Conservation (phyloP, 2,797 vertebrate species). For the Anas acuta region DNA sequence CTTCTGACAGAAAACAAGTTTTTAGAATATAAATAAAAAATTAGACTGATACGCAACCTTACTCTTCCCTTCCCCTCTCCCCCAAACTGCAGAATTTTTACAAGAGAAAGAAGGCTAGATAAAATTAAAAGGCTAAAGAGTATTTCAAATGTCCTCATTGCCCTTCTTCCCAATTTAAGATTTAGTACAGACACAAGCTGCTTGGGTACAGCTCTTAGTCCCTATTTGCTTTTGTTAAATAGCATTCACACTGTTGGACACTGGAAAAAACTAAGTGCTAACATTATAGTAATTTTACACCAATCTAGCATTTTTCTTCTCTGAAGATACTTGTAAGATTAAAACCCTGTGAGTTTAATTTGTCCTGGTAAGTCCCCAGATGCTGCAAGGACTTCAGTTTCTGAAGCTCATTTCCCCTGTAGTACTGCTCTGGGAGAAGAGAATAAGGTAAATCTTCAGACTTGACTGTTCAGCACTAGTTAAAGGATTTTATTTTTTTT, state of each 20-base stretch:
- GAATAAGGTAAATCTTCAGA: constrained; percentile 17
- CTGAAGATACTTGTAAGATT: neutral
- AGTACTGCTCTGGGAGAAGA: neutral
- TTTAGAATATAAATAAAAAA: constrained; percentile 45
- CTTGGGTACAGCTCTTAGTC: neutral
- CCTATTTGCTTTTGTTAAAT: neutral
- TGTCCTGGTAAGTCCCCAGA: constrained; percentile 1
- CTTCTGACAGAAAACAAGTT: constrained; percentile 67
- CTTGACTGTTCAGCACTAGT: neutral
- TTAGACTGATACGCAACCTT: constrained; percentile 8
- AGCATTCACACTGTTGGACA: neutral
- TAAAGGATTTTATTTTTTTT: neutral
- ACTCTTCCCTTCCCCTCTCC: neutral
- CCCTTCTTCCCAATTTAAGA: neutral
- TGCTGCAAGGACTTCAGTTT: neutral
- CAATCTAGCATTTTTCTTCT: neutral
- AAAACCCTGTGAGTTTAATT: neutral
- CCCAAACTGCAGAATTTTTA: neutral
- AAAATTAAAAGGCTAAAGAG: neutral
- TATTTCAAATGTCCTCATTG: neutral
- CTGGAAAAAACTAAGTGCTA: neutral
- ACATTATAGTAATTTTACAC: neutral
- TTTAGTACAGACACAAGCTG: neutral
- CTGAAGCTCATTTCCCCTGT: constrained; percentile 31
- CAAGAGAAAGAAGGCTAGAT: neutral